Conservation (phyloP, 2,797 vertebrate genomes). For the Spinus olivaceus region DNA sequence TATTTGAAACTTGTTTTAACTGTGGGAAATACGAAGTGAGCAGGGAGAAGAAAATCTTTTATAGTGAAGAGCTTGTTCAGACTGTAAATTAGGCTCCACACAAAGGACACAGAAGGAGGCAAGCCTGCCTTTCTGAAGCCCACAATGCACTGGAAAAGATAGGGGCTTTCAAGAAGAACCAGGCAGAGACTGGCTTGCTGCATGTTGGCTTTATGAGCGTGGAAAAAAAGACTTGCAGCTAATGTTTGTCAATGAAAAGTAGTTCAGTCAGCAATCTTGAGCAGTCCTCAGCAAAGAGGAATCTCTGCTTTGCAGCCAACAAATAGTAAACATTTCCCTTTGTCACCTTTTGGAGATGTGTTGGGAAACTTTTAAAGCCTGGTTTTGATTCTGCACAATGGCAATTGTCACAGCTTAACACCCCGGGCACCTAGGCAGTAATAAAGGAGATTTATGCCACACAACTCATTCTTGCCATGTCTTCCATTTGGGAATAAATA, state of each 20-base stretch:
- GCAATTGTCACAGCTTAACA: neutral
- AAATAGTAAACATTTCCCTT: constrained; percentile 41
- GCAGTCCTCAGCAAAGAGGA: neutral
- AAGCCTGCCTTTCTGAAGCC: constrained; percentile 58
- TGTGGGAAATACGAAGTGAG: constrained; percentile 79
- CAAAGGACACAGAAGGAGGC: constrained; percentile 64
- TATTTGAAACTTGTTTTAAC: constrained; percentile 70
- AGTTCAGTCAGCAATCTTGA: constrained; percentile 1
- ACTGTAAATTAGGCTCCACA: constrained; percentile 71
- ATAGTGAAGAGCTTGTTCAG: constrained; percentile 52
- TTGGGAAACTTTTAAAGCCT: neutral
- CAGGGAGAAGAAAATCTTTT: constrained; percentile 68
- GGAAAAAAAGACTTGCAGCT: constrained; percentile 31
- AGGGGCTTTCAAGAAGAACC: constrained; percentile 38
- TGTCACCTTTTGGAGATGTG: neutral
- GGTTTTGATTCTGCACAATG: neutral
- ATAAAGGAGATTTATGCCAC: neutral
- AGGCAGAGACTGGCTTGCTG: constrained; percentile 36
- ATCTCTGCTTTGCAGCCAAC: constrained; percentile 25
- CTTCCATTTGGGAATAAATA: neutral
- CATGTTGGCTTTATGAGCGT: neutral
- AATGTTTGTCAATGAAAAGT: constrained; percentile 17
- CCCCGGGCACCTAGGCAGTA: neutral
- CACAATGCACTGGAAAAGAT: constrained; percentile 23
- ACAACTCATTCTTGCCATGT: neutral